Evolutionary conservation across 2,888 invertebrate species (phyloP).

Genomic region (Sepioteuthis lessoniana): DNA sequence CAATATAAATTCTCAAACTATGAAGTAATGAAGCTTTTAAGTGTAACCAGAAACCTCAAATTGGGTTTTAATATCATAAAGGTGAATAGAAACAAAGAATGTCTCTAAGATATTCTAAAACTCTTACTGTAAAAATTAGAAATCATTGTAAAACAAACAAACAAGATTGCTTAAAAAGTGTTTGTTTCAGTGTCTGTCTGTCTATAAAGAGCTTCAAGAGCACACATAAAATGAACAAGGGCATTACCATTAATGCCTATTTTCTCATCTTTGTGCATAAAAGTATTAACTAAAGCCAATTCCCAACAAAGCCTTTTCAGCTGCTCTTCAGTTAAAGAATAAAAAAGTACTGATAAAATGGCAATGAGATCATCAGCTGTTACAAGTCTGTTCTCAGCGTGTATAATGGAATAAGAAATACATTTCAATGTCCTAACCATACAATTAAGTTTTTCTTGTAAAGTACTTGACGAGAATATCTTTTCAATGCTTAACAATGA

Average conservation of each 20-base stretch:
- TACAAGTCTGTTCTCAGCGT: background rate
- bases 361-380: constrained; percentile 2
- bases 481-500: background rate
- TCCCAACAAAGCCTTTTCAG: background rate
- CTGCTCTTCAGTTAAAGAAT: background rate
- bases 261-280: background rate
- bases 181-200: background rate
- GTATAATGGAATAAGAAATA: background rate
- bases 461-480: background rate
- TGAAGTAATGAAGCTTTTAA: no score
- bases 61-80: no score
- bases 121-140: no score
- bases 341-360: background rate
- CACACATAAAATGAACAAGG: background rate
- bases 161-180: background rate
- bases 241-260: background rate
- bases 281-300: background rate
- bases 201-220: background rate
- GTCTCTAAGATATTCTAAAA: no score
- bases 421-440: background rate
- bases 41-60: no score
- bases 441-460: background rate
- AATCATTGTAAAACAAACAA: no score
- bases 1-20: no score
- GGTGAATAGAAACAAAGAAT: no score